Evolutionary conservation across 1,140 invertebrate genomes (phyloP), one percentile per base, ranked within the genome.

Genomic region (Rhopalosiphum padi): DNA sequence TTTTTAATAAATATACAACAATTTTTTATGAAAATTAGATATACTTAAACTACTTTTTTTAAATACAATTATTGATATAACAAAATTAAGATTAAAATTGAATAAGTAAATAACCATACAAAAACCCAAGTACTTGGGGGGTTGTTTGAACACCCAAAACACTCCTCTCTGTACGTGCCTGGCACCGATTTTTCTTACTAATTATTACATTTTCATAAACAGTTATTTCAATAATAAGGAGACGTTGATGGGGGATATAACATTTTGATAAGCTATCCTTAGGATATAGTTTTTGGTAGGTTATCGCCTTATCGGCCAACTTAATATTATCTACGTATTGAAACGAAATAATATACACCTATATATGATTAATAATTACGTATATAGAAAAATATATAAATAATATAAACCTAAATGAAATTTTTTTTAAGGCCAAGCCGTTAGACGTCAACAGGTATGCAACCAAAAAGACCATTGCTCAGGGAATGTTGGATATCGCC

Each of bases 401-500:
- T 0, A n/a, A 30, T 68, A 68, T 11, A n/a, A n/a, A 51, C 18
- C 30, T 60, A 25, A 9, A 25, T 25, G 23, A 60, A 60, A 25
- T 41, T 87, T 89, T 88, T 89, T 53, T 53, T 11, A 94, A 95
- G 94, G 92, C 6, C 1, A 97, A 97, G 95, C 96, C 96, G 4
- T 95, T 98, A 94, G 97, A 98, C 94, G 96, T 97, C 0, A 98
- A 98, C 95, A 96, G 97, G 94, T 98, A 98, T 96, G 97, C 98
- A 0, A 98, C 97, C 3, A 98, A 98, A 95, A 98, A 98, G 95
- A 98, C 98, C 0, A 97, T 98, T 82, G 97, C 97, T 0, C 98
- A 98, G 95, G 97, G 97, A 25, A 97, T 97, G 96, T 95, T 97
- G 94, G 97, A 97, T 94, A 97, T 98, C 93, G 97, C 97, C 0